Base-by-base conservation (phyloP, 2,797 vertebrate species). In the Poeciliopsis turneri region DNA sequence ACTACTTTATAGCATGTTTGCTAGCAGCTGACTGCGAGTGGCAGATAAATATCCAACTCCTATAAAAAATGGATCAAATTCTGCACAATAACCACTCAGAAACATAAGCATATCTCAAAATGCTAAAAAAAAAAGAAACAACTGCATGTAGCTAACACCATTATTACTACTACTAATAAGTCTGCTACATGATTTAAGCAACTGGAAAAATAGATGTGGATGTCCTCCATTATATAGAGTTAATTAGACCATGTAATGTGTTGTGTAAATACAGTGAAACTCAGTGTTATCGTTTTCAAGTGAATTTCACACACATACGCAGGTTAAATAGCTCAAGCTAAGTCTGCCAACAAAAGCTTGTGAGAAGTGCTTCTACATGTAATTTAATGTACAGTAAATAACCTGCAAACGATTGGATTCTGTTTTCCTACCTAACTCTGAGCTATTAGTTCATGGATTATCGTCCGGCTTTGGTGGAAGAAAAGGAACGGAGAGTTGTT, bases 401-500 rank as follows among this genome's bases (percentile, higher is more conserved):
- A n/a, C 68, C n/a, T 68, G 66, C 30, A 28, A 46, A 57, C 39
- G 23, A 69, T 5, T 25, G 30, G 11, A n/a, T n/a, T 80, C 82
- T 84, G 82, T 82, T 77, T 33, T 81, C 81, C 39, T 18, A 11
- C 69, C 75, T 71, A 39, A 12, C 49, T 59, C 78, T 8, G 64
- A 83, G 70, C 78, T 33, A 30, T 71, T 73, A 72, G 78, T 78
- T 75, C 49, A 7, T 45, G 75, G 46, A 46, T 76, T 45, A 30
- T 80, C 43, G 74, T 80, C 30, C 43, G 45, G 57, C 76, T 57
- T 30, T 71, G 72, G 46, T 82, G 87, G 81, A 84, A 82, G 28
- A 30, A 77, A 57, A 84, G 90, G 84, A 84, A 33, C 55, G 53
- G 76, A 78, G 76, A 76, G 75, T 86, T 84, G 81, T 66, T 79